phyloP scores from a whole-genome alignment of 1,140 invertebrate genomes.

The Drosophila serrata region DNA sequence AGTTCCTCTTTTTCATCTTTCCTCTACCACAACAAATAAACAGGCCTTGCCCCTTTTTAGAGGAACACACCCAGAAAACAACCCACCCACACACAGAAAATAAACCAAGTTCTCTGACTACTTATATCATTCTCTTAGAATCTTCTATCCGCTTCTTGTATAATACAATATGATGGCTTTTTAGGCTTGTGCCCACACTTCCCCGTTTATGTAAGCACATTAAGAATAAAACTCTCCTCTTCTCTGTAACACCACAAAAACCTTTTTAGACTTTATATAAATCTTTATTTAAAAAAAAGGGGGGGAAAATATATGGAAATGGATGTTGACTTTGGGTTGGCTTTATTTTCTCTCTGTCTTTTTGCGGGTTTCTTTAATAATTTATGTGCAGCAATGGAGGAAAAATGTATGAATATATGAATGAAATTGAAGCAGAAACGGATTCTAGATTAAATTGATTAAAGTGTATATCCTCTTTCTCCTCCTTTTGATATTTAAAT shows the following conservation, averaged over 20 bases:
- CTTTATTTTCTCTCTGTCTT: neutral
- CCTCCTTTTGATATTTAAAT: neutral
- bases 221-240: neutral
- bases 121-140: constrained; percentile 1
- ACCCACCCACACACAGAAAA: neutral
- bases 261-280: constrained; percentile 9
- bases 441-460: neutral
- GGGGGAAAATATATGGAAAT: neutral
- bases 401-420: neutral
- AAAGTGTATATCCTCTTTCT: neutral
- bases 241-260: neutral
- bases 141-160: neutral
- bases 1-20: no score
- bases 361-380: neutral
- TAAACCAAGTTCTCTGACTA: neutral
- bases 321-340: constrained; percentile 2
- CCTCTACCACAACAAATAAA: no score
- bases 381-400: neutral
- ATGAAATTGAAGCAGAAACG: no score
- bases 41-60: neutral
- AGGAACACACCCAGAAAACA: neutral
- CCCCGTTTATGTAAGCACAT: neutral
- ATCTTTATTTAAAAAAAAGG: constrained; percentile 2
- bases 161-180: constrained; percentile 1
- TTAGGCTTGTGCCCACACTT: neutral